Evolutionary conservation across 2,113 vertebrate genomes (phyloP), one percentile per base, ranked within the genome.

Genomic region (Struthidea cinerea): DNA sequence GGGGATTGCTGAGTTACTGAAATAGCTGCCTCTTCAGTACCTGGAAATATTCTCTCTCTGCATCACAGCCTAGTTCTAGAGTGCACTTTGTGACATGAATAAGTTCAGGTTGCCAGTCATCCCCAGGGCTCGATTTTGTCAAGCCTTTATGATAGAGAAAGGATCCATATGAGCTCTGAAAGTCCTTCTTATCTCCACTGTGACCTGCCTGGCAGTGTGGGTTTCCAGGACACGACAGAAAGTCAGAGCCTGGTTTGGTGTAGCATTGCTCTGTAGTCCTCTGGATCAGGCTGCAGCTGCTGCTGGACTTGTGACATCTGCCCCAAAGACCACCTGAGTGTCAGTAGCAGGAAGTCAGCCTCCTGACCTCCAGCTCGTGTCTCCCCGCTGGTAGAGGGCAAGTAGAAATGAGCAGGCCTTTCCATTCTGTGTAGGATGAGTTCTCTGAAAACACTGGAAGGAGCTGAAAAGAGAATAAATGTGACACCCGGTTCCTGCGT

Each of bases 21-120:
- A 95, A 94, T 57, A 89, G 52, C 65, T 87, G 44, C 75, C 56
- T 87, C 86, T 89, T 86, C 73, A 75, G 8, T 78, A 84, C 73
- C 60, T 78, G 89, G 60, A 89, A 87, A 74, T 74, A 65, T 3
- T 88, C 67, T 73, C 86, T 73, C 37, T 87, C 57, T 90, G 55
- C 52, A 59, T 42, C 73, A 42, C 52, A 78, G 76, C 80, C 75
- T 67, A 33, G 73, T 84, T 94, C 76, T 52, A 32, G 60, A 84
- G 47, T 3, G 3, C 2, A 2, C 35, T 2, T 1, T 59, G 78
- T 79, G 85, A 61, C 67, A 49, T 27, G 59, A 86, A 81, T 77
- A 67, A 69, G 28, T 65, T 55, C 49, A 60, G 56, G 42, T 53
- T 78, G 76, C 84, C 64, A 59, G 60, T 91, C 46, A 49, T 42